Conservation (phyloP, 2,797 vertebrate species). For the Astyanax mexicanus region DNA sequence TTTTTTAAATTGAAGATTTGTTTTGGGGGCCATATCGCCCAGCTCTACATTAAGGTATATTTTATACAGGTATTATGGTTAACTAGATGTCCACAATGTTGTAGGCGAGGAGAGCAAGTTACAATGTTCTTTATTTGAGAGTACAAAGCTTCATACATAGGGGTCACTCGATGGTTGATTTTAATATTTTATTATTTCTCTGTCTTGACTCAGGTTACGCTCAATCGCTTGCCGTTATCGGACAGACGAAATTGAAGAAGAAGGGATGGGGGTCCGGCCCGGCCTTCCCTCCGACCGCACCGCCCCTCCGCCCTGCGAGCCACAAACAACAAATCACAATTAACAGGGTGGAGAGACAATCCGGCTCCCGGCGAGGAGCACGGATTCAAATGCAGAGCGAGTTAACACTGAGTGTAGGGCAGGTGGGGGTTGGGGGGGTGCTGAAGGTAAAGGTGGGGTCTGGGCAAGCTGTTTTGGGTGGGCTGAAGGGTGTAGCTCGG, state of each 20-base stretch:
- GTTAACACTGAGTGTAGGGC: too few species aligned
- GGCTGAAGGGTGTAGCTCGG: neutral
- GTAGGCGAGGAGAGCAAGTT: too few species aligned
- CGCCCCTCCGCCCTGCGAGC: neutral
- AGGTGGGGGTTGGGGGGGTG: too few species aligned
- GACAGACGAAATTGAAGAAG: slow-evolving; percentile 24
- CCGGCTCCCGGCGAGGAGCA: neutral
- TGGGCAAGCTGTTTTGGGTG: neutral
- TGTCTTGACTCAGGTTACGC: slow-evolving; percentile 54
- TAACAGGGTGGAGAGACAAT: slow-evolving; percentile 9
- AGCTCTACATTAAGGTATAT: too few species aligned
- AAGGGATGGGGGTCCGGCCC: neutral
- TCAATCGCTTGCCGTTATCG: slow-evolving; percentile 29
- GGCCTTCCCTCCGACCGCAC: neutral
- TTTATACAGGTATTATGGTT: too few species aligned
- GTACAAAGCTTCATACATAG: slow-evolving; percentile 19
- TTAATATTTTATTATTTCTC: slow-evolving; percentile 61
- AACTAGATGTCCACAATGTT: too few species aligned
- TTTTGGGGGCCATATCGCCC: too few species aligned
- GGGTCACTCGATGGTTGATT: slow-evolving; percentile 57
- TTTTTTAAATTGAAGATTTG: too few species aligned
- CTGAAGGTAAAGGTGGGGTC: neutral
- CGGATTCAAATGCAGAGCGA: neutral
- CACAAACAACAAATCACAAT: slow-evolving; percentile 49
- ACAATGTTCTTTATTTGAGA: too few species aligned